phyloP scores from a whole-genome alignment of 2,113 vertebrate species.

The Thermophis baileyi region DNA sequence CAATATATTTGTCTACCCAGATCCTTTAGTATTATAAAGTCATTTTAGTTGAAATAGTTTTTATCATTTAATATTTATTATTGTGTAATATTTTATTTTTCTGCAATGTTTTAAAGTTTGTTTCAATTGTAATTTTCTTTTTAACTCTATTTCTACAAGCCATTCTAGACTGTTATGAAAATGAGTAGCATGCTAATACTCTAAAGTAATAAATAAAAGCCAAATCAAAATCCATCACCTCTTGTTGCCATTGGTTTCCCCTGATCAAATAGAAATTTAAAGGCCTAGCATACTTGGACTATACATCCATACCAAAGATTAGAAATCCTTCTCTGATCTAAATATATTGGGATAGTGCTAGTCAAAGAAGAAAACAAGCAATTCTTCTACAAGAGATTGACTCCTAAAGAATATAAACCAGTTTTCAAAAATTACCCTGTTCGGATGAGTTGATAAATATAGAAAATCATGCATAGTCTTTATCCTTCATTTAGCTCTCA shows the following conservation, averaged over 20 bases:
- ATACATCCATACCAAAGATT: background rate
- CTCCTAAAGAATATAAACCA: background rate
- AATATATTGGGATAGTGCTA: background rate
- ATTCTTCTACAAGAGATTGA: background rate
- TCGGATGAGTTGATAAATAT: background rate
- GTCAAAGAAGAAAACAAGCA: background rate
- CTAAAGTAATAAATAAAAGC: background rate
- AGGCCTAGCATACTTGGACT: background rate
- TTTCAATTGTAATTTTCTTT: background rate
- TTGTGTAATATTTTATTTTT: background rate
- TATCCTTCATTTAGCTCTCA: background rate
- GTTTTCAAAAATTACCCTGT: background rate
- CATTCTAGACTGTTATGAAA: background rate
- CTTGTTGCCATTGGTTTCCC: background rate
- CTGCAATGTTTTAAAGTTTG: background rate
- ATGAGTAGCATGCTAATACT: background rate
- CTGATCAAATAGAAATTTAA: background rate
- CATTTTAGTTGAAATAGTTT: background rate
- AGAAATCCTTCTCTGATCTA: background rate
- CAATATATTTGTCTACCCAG: background rate
- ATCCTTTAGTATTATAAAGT: background rate
- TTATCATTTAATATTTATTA: background rate
- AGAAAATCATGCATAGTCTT: background rate
- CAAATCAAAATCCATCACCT: background rate
- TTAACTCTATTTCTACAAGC: background rate